Base-by-base conservation (phyloP, 2,113 vertebrate species). In the Rhea americana region DNA sequence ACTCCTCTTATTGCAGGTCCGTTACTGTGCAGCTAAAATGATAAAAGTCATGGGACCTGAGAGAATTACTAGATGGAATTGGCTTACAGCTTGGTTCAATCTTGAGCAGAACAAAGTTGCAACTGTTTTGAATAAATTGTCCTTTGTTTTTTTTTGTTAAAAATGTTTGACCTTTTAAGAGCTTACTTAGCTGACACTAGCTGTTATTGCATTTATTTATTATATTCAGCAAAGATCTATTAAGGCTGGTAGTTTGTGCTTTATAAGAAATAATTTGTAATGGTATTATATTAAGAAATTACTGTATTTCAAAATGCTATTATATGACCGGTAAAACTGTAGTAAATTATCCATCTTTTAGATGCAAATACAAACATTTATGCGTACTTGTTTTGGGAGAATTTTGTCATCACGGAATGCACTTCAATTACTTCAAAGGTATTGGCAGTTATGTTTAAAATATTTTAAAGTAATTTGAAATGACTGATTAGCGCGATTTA, bases 371-470 rank as follows among this genome's bases (percentile, higher is more conserved):
- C 97, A 97, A 91, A 85, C 67, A 30, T 98, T 99, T 96, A 99
- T 98, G 98, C 97, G 59, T 82, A 96, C 80, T 72, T 97, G 95
- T 95, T 98, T 99, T 94, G 96, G 91, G 83, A 98, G 97, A 91
- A 98, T 98, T 86, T 74, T 97, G 43, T 98, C 98, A 93, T 98
- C 98, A 88, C 98, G 98, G 63, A 96, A 97, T 79, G 97, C 98
- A 41, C 94, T 99, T 82, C 91, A 93, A 56, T 93, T 99, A 45
- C 94, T 99, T 93, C 97, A 98, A 88, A 98, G 98, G 98, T 98
- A 97, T 25, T 79, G 67, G 32, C 3, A 93, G 43, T 26, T 82
- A 66, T 24, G 4, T 65, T 95, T 73, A 39, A 91, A 77, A 62
- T 65, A 75, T 62, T 75, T 79, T 16, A n/a, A 82, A 85, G 2